Evolutionary conservation across 2,113 vertebrate genomes (phyloP), one percentile per base, ranked within the genome.

Genomic region (Pterophyllum scalare): DNA sequence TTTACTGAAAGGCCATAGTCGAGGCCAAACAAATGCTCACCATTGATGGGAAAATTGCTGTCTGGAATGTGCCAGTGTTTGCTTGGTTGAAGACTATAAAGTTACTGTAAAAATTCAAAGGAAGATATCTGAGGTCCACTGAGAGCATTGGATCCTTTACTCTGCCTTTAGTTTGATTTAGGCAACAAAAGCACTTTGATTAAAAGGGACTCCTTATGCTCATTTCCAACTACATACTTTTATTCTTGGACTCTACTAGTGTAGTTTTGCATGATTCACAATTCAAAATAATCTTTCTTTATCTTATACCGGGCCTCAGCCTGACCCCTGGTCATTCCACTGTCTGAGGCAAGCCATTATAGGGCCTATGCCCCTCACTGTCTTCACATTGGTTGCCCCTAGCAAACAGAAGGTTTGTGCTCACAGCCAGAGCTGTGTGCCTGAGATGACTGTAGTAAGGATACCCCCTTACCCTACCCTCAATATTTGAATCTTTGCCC

Each of bases 141-240:
- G 46, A 72, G 46, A 72, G 67, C 67, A 54, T n/a, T 72, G 26
- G 43, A 52, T 54, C 67, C 46, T 72, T 72, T 72, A 72, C 52
- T 52, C 24, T 28, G 20, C 26, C 46, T 54, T 54, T n/a, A 72
- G 17, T 28, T 54, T 49, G 46, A 72, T 72, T 54, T 14, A 31
- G 11, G 24, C 67, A 54, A 72, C 67, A 33, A 31, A 52, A 33
- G 67, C 17, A 72, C 26, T n/a, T 72, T 26, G 67, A 3, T 54
- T 72, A 31, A 72, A 70, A 40, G 24, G 65, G 65, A 28, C 15
- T 5, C 2, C 49, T 70, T 20, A 70, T 70, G 3, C 24, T 70
- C 43, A 49, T 70, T 49, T 70, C 15, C 24, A 70, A 52, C 43
- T 31, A 28, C 9, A 70, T 49, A 43, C 19, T 70, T 49, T 52